phyloP scores from a whole-genome alignment of 2,113 vertebrate species.

The Phrynosoma platyrhinos region DNA sequence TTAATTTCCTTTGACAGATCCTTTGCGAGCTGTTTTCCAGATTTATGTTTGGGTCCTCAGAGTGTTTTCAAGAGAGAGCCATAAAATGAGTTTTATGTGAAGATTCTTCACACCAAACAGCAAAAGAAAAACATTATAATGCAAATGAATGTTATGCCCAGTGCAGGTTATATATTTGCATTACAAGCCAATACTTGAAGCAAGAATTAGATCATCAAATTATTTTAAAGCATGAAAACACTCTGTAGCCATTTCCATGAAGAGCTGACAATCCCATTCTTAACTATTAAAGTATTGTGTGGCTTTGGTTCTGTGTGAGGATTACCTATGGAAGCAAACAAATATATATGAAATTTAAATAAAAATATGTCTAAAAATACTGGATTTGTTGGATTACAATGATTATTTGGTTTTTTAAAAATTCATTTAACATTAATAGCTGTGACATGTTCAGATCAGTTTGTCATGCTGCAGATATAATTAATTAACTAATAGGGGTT shows the following conservation, averaged over 20 bases:
- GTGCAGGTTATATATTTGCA: too few relatives aligned
- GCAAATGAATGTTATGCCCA: not conserved
- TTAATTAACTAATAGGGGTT: too few relatives aligned
- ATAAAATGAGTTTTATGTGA: not conserved
- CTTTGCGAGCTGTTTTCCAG: not conserved
- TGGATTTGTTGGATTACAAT: not conserved
- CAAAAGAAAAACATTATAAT: not conserved
- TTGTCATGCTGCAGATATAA: not conserved
- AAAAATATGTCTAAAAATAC: not conserved
- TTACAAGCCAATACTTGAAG: not conserved
- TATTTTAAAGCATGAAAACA: constrained; percentile 3
- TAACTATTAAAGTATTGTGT: not conserved
- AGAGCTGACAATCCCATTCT: not conserved
- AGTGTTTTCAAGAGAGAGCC: not conserved
- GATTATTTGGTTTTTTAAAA: not conserved
- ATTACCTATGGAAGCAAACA: not conserved
- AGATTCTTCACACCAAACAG: not conserved
- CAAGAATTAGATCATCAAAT: not conserved
- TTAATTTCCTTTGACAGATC: not conserved
- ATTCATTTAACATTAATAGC: not conserved
- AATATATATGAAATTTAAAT: not conserved
- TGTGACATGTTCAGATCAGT: not conserved
- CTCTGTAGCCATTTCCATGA: not conserved
- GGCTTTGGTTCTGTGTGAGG: not conserved
- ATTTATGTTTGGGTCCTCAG: not conserved